phyloP scores from a whole-genome alignment of 2,888 invertebrate species.

The Caenorhabditis angaria region DNA sequence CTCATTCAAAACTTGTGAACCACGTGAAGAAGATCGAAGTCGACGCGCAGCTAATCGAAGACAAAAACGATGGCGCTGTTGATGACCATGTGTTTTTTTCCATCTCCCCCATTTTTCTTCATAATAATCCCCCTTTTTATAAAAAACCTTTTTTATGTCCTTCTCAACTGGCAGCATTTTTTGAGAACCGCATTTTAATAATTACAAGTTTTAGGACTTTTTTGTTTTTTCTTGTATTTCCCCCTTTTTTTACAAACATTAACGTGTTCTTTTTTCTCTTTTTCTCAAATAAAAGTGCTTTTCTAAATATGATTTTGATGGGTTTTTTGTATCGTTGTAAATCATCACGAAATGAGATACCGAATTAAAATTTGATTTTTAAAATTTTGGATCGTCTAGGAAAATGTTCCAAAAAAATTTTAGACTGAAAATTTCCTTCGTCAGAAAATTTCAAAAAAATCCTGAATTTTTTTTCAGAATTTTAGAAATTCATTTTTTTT shows the following conservation, averaged over 20 bases:
- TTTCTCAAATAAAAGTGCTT: neutral
- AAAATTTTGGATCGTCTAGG: too few species aligned
- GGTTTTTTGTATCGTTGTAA: neutral
- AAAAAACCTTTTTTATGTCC: neutral
- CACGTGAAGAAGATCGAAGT: slow-evolving; percentile 51
- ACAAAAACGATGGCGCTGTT: slow-evolving; percentile 43
- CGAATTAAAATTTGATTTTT: too few species aligned
- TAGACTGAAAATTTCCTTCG: too few species aligned
- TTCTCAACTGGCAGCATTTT: slow-evolving; percentile 2
- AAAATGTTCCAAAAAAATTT: neutral
- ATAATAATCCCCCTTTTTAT: neutral
- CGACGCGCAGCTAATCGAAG: slow-evolving; percentile 51
- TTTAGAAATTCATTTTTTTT: too few species aligned
- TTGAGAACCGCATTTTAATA: neutral
- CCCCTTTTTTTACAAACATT: neutral
- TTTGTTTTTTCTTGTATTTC: slow-evolving; percentile 5
- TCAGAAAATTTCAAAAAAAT: neutral
- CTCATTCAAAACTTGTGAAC: slow-evolving; percentile 48
- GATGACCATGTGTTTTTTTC: neutral
- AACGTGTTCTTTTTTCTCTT: slow-evolving; percentile 1
- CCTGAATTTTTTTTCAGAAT: too few species aligned
- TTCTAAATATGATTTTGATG: neutral
- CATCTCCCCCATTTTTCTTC: too few species aligned
- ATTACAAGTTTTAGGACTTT: neutral
- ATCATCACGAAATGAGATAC: slow-evolving; percentile 5